Evolutionary conservation across 2,797 vertebrate species (phyloP).

Genomic region (Propithecus deckenii): DNA sequence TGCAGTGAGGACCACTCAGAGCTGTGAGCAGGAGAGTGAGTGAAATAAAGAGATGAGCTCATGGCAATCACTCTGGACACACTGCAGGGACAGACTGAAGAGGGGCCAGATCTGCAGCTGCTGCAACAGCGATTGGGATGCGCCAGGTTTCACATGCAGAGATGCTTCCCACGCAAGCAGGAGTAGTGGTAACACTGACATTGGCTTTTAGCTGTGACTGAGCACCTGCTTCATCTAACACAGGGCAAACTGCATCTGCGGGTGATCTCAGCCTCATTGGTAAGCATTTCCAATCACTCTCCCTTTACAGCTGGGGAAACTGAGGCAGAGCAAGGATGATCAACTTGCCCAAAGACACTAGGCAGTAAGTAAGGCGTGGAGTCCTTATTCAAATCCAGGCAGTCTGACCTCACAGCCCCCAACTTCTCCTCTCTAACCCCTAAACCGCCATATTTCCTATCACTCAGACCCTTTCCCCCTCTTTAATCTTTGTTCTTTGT

Average conservation of each 20-base stretch:
- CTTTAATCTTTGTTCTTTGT: neutral
- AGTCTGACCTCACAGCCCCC: neutral
- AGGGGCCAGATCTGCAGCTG: neutral
- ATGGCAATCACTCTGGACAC: too few relatives aligned
- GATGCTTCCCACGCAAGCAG: neutral
- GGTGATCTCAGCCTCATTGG: neutral
- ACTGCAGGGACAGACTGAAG: neutral
- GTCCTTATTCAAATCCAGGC: neutral
- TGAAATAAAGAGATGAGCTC: neutral
- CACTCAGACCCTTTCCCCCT: neutral
- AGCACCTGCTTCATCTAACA: neutral
- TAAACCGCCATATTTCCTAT: neutral
- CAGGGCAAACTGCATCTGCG: neutral
- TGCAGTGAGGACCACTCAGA: neutral
- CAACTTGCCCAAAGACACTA: neutral
- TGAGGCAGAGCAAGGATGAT: neutral
- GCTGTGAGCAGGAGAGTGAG: neutral
- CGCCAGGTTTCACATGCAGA: accelerated
- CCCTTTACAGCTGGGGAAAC: neutral
- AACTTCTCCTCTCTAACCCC: neutral
- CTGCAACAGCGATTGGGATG: accelerated
- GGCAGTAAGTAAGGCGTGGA: neutral
- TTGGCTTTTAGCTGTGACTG: neutral
- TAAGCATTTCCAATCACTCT: neutral
- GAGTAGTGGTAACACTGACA: neutral